These are phyloP conservation scores for Drosophila hydei DNA, from an alignment of 1,140 invertebrate genomes.

Conservation along the genomic window DNA sequence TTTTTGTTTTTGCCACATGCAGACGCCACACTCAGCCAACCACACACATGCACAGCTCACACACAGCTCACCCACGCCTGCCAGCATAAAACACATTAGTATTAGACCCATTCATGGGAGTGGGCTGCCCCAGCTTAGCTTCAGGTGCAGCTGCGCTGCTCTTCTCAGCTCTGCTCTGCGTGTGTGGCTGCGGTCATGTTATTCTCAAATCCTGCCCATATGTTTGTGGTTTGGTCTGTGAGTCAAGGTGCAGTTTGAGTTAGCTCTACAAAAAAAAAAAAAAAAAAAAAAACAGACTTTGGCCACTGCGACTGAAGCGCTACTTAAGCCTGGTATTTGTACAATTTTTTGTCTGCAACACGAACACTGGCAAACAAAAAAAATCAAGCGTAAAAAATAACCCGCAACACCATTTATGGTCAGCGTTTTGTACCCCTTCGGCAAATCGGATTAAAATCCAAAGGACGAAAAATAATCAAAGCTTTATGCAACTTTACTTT, in stretches of 20 bases:
- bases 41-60: background rate
- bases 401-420: slow-evolving; percentile 46
- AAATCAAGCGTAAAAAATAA: slow-evolving; percentile 17
- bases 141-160: slow-evolving; percentile 17
- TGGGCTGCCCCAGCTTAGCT: slow-evolving; percentile 21
- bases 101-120: slow-evolving; percentile 37
- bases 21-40: slow-evolving; percentile 8
- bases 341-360: slow-evolving; percentile 18
- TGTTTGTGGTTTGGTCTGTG: slow-evolving; percentile 21
- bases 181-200: slow-evolving; percentile 35
- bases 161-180: slow-evolving; percentile 1
- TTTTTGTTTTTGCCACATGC: slow-evolving; percentile 25
- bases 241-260: slow-evolving; percentile 43
- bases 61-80: background rate
- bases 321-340: slow-evolving; percentile 51
- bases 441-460: slow-evolving; percentile 71
- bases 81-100: slow-evolving; percentile 64
- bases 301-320: slow-evolving; percentile 6
- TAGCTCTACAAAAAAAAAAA: slow-evolving; percentile 25
- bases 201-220: slow-evolving; percentile 17
- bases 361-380: background rate
- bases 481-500: too few species aligned
- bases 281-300: background rate
- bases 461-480: too few species aligned
- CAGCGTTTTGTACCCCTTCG: slow-evolving; percentile 36